Evolutionary conservation across 2,113 vertebrate species (phyloP).

Genomic region (Heteronetta atricapilla): DNA sequence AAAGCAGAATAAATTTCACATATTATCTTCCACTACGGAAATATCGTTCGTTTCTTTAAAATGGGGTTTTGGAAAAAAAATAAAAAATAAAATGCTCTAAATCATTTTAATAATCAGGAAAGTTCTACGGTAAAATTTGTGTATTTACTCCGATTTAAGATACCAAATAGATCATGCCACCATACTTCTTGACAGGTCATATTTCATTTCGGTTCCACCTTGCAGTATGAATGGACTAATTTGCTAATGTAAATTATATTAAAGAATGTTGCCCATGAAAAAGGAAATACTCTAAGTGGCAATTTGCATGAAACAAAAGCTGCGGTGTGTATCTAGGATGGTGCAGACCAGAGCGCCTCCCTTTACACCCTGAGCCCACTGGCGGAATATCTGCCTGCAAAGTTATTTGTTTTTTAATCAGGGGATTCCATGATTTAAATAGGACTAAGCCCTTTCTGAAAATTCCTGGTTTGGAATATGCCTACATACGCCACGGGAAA

Average conservation of each 20-base stretch:
- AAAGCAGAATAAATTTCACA: conserved; percentile 78
- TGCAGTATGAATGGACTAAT: conserved; percentile 4
- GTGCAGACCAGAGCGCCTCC: conserved; percentile 8
- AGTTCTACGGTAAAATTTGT: conserved; percentile 56
- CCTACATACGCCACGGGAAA: background rate
- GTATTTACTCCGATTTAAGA: conserved; percentile 63
- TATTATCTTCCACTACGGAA: conserved; percentile 73
- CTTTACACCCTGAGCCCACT: background rate
- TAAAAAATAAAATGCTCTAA: conserved; percentile 56
- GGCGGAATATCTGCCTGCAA: background rate
- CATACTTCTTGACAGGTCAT: conserved; percentile 37
- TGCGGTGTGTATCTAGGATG: background rate
- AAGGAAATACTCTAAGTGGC: conserved; percentile 17
- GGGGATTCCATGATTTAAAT: background rate
- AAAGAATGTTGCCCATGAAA: conserved; percentile 32
- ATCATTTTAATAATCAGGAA: conserved; percentile 61
- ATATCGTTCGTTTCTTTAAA: conserved; percentile 66
- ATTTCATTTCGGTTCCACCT: conserved; percentile 53
- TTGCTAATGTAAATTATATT: conserved; percentile 44
- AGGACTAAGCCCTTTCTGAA: conserved; percentile 34
- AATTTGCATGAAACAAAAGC: conserved; percentile 10
- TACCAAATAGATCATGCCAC: conserved; percentile 53
- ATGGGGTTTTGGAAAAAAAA: conserved; percentile 20
- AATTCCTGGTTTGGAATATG: conserved; percentile 7
- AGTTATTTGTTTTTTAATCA: background rate